A percentile compares a stretch with the other conserved stretches of the same genome.
These are phyloP conservation scores for Cervus canadensis DNA, from an alignment of 2,113 vertebrate genomes.

Conservation along the genomic window DNA sequence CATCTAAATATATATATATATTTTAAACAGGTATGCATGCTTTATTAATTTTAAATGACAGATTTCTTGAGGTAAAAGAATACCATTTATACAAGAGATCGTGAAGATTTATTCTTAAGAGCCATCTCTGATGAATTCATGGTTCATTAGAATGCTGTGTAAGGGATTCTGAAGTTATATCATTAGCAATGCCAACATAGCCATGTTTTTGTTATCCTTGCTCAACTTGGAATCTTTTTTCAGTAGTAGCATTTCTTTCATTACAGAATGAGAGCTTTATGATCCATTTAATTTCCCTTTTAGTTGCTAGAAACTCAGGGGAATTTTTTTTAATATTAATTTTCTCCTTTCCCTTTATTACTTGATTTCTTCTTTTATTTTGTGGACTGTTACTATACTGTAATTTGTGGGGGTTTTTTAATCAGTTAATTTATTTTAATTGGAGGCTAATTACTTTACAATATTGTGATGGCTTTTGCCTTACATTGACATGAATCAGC, in stretches of 20 bases:
- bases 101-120: not conserved
- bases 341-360: constrained; percentile 46
- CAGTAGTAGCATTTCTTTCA: not conserved
- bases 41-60: not conserved
- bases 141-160: not conserved
- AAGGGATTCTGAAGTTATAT: not conserved
- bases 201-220: not conserved
- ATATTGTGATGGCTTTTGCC: not conserved
- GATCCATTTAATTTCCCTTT: not conserved
- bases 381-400: not conserved
- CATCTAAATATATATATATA: not conserved
- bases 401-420: not conserved
- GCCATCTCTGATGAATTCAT: not conserved
- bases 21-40: not conserved
- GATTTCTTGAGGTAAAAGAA: not conserved
- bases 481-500: not conserved
- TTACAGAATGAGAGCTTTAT: not conserved
- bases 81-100: not conserved
- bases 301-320: not conserved
- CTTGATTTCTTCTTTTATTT: constrained; percentile 31
- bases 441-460: not conserved
- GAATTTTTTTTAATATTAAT: not conserved
- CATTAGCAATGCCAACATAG: too few species aligned
- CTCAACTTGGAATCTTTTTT: not conserved
- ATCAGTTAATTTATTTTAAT: not conserved